These are phyloP conservation scores for Anoplopoma fimbria DNA, from an alignment of 2,113 vertebrate species.

Conservation along the genomic window DNA sequence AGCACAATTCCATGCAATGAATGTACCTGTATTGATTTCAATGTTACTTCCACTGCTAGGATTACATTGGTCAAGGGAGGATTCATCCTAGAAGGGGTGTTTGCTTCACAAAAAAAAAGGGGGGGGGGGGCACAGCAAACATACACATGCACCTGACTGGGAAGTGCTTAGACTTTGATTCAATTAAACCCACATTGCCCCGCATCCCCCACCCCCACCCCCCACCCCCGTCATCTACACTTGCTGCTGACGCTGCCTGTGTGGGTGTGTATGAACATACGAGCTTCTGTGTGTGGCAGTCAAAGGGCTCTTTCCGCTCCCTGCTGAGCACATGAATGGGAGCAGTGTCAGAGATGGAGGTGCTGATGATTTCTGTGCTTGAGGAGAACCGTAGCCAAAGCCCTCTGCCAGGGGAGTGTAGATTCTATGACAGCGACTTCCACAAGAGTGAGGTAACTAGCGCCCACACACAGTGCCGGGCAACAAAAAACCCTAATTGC, in stretches of 20 bases:
- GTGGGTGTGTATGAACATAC: conserved; percentile 74
- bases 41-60: conserved; percentile 19
- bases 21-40: conserved; percentile 40
- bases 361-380: conserved; percentile 82
- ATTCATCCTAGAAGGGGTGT: conserved; percentile 15
- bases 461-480: conserved; percentile 42
- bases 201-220: conserved; percentile 38
- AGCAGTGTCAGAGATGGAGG: conserved; percentile 78
- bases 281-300: conserved; percentile 67
- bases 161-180: conserved; percentile 77
- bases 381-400: conserved; percentile 75
- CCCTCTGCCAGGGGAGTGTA: conserved; percentile 78
- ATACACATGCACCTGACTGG: conserved; percentile 40
- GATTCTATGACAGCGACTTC: conserved; percentile 79
- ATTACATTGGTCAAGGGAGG: neutral
- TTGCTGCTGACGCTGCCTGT: conserved; percentile 71
- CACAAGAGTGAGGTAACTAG: conserved; percentile 83
- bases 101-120: conserved; percentile 20
- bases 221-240: conserved; percentile 46
- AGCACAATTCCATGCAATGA: conserved; percentile 69
- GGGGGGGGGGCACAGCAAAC: conserved; percentile 29
- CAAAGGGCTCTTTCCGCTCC: conserved; percentile 68
- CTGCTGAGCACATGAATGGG: conserved; percentile 78
- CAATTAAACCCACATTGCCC: conserved; percentile 72
- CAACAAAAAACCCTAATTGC: conserved; percentile 39